phyloP scores from a whole-genome alignment of 2,797 vertebrate species.

The Crocidura indochinensis region DNA sequence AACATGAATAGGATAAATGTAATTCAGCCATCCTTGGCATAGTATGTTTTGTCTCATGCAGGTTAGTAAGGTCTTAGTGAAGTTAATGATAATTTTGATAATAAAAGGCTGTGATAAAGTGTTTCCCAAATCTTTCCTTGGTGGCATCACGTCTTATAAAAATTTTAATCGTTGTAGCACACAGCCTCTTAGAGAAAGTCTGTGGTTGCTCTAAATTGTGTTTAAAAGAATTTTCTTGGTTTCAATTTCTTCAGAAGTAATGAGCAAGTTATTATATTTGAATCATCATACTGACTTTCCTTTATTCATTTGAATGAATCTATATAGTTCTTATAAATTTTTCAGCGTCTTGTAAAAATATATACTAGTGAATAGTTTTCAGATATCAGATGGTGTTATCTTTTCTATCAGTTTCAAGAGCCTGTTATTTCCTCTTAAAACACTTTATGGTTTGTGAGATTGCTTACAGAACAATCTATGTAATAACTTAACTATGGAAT shows the following conservation, averaged over 20 bases:
- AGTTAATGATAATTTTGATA: neutral
- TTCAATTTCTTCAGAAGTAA: conserved; percentile 42
- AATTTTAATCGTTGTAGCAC: neutral
- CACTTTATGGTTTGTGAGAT: conserved; percentile 37
- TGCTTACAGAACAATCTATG: conserved; percentile 41
- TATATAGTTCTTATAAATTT: conserved; percentile 2
- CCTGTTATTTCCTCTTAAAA: conserved; percentile 64
- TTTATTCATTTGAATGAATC: conserved; percentile 49
- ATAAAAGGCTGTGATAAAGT: neutral
- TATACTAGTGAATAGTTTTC: neutral
- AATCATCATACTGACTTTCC: conserved; percentile 17
- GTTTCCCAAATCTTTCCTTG: neutral
- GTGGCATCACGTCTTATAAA: neutral
- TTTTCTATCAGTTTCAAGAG: conserved; percentile 29
- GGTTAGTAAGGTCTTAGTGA: neutral
- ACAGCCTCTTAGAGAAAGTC: neutral
- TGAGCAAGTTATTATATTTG: conserved; percentile 35
- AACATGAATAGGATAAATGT: neutral
- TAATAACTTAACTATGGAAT: conserved; percentile 33
- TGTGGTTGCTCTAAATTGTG: neutral
- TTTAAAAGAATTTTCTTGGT: neutral
- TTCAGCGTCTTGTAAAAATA: conserved; percentile 41
- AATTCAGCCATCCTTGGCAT: neutral
- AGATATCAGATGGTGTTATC: neutral
- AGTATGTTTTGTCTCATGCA: neutral